Base-by-base conservation (phyloP, 2,888 invertebrate species). In the Tineola bisselliella region DNA sequence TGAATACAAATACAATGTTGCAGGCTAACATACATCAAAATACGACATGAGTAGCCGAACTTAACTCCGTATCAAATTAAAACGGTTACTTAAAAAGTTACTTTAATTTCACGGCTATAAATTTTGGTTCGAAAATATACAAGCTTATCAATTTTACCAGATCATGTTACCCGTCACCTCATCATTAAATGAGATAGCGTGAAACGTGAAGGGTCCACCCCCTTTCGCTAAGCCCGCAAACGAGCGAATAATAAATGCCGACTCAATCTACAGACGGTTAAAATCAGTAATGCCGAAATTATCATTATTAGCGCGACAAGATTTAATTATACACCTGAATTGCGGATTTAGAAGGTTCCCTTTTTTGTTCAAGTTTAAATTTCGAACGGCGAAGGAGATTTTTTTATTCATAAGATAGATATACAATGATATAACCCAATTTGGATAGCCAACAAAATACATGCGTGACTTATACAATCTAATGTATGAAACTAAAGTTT, bases 151-250 rank as follows among this genome's bases (percentile, higher is more conserved):
- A 54, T 54, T 48, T 54, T 54, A 54, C 54, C 12, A 54, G 54
- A 54, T 54, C 17, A 54, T 58, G 25, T 17, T 31, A 58, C 58
- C 58, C 58, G 33, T 58, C 58, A 58, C 15, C 58, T 33, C 33
- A 33, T 58, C 58, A 33, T 58, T 58, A 58, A 58, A 33, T 19
- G 58, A 58, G 58, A 13, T 33, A 30, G 58, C 58, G 58, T 58
- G 58, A 58, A 58, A 58, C 15, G n/a, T 15, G 31, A 58, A 58
- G 58, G 58, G 58, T 31, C 15, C 33, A 33, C 58, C 58, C 58
- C 17, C 18, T 19, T 25, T 56, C 15, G n/a, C 19, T 58, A 19
- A 33, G 31, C 33, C 33, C 15, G 33, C 58, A 56, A 56, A 56
- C 56, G 30, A 56, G 56, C 56, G 56, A 19, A 18, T 56, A 56